Percentiles rank a stretch among this genome's conserved stretches.
Conservation (phyloP, 1,140 invertebrate species). For the Streblospio benedicti region DNA sequence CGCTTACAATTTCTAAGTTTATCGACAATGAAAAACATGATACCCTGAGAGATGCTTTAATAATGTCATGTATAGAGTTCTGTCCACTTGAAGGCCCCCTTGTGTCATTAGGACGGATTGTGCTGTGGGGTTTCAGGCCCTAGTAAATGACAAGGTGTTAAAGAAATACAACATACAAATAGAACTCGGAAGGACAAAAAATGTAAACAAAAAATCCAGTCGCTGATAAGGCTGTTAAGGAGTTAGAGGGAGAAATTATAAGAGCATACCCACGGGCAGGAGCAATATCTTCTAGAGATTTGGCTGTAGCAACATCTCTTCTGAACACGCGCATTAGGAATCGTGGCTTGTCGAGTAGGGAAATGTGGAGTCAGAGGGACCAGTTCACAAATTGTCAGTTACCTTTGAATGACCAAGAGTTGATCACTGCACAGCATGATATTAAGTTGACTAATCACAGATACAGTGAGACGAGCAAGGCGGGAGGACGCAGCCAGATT, state of each 20-base stretch:
- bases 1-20: background rate
- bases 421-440: background rate
- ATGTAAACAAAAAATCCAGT: constrained; percentile 23
- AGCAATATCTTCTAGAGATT: background rate
- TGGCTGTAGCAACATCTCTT: background rate
- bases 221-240: constrained; percentile 18
- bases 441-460: background rate
- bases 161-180: constrained; percentile 16
- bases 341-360: background rate
- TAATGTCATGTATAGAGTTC: background rate
- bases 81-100: constrained; percentile 16
- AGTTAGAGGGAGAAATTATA: background rate
- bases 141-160: constrained; percentile 15
- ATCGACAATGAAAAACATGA: background rate
- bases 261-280: background rate
- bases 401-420: background rate
- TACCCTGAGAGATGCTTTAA: background rate
- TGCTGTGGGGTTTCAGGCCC: constrained; percentile 18
- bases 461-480: background rate
- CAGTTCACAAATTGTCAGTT: no score
- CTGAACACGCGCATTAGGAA: background rate
- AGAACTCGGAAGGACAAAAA: constrained; percentile 18
- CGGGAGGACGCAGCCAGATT: no score
- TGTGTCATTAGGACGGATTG: constrained; percentile 19
- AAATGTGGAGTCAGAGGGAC: background rate